Conservation (phyloP, 2,113 vertebrate genomes). For the Dunckerocampus dactyliophorus region DNA sequence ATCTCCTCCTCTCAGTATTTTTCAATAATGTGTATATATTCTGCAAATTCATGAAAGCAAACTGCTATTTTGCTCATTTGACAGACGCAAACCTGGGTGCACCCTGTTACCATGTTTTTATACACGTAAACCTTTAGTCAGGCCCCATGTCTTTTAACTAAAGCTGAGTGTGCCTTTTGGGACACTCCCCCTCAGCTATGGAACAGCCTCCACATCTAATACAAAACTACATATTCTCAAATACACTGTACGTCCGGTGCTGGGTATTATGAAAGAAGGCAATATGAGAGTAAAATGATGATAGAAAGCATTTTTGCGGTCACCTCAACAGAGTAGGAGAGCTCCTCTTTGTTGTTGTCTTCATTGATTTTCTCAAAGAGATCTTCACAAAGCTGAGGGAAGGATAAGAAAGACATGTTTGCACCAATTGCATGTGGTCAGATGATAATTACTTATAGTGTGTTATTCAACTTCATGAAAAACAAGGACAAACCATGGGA, state of each 20-base stretch:
- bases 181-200: no score
- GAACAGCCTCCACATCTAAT: no score
- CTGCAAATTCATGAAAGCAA: no score
- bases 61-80: no score
- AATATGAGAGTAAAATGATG: slow-evolving; percentile 3
- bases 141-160: no score
- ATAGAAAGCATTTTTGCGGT: slow-evolving; percentile 25
- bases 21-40: no score
- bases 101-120: no score
- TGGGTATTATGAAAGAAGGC: neutral
- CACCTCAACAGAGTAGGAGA: slow-evolving; percentile 91
- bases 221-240: neutral
- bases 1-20: no score
- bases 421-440: slow-evolving; percentile 3
- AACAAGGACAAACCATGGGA: slow-evolving; percentile 81
- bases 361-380: slow-evolving; percentile 97
- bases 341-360: slow-evolving; percentile 87
- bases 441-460: neutral
- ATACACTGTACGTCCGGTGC: neutral
- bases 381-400: slow-evolving; percentile 89
- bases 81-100: no score
- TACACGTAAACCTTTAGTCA: no score
- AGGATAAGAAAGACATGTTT: slow-evolving; percentile 37
- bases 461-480: neutral
- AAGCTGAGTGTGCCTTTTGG: no score